phyloP scores from a whole-genome alignment of 2,888 invertebrate genomes.

The Dryomyza anilis region DNA sequence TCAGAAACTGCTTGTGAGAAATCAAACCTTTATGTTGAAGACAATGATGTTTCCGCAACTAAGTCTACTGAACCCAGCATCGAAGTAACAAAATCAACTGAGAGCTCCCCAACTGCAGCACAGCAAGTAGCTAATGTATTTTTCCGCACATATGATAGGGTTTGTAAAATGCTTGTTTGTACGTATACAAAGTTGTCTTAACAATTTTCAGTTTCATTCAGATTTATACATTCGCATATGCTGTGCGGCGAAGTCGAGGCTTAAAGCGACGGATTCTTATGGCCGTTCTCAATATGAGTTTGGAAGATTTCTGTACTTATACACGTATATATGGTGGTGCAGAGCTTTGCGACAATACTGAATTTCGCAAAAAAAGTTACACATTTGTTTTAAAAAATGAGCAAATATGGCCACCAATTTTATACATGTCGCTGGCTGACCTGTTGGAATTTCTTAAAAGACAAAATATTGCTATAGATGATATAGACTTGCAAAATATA shows the following conservation, averaged over 20 bases:
- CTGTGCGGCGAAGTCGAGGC: conserved; percentile 26
- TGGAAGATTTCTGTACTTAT: conserved; percentile 25
- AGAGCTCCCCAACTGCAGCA: no score
- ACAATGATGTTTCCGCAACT: no score
- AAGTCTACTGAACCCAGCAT: no score
- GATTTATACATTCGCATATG: conserved; percentile 23
- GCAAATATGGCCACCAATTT: conserved; percentile 28
- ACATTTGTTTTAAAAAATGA: conserved; percentile 19
- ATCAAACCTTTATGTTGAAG: no score
- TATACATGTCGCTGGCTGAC: conserved; percentile 26
- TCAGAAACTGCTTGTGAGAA: no score
- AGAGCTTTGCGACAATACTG: conserved; percentile 6
- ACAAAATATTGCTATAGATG: conserved; percentile 16
- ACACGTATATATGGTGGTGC: conserved; percentile 23
- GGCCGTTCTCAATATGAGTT: conserved; percentile 17
- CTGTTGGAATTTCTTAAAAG: conserved; percentile 20
- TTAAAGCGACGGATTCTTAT: conserved; percentile 29
- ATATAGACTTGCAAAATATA: conserved; percentile 25
- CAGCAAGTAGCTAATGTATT: no score
- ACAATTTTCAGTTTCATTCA: no score
- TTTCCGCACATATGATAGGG: no score
- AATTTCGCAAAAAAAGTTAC: conserved; percentile 25
- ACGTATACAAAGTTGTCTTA: no score
- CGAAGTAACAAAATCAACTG: no score
- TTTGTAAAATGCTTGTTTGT: no score